Evolutionary conservation across 2,888 invertebrate genomes (phyloP), one percentile per base, ranked within the genome.

Genomic region (Tetragnatha montana): DNA sequence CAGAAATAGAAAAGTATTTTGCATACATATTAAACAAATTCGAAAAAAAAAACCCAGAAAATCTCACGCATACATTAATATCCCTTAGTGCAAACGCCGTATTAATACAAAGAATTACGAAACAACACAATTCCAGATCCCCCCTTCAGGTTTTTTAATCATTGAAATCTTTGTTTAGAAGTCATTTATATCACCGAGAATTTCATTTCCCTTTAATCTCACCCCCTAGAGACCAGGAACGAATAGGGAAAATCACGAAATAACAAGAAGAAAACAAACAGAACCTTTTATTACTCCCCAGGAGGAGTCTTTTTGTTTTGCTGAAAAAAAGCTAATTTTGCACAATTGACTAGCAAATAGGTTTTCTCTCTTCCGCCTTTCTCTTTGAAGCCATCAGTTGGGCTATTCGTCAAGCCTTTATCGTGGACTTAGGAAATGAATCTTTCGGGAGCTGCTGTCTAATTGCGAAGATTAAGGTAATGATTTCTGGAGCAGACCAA

Each of bases 41-140:
- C 1, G 35, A 4, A 35, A 35, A 35, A 35, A 35, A n/a, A n/a
- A n/a, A n/a, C n/a, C n/a, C n/a, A n/a, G 35, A 35, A 35, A 35
- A 35, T 35, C 1, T 35, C 35, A 35, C 12, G 60, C 60, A 60
- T 60, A 60, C 17, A 17, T 60, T 60, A 60, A 60, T 60, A 12
- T 4, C 60, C 60, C 60, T 60, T 10, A 4, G 17, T 17, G 1
- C 60, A 60, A 60, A 60, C 17, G 60, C 60, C 60, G 22, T 71
- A 81, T 81, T 71, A 81, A 73, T 21, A 68, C 8, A 17, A 6
- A 80, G 69, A 21, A 19, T 17, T 47, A 81, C 22, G 50, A 81
- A 7, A 47, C 71, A 51, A 81, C n/a, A 21, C 71, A 21, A 47
- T 22, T 12, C 17, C 10, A 47, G 47, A 35, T 21, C 73, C 17